phyloP scores from a whole-genome alignment of 2,113 vertebrate species.

The Rhinichthys klamathensis region DNA sequence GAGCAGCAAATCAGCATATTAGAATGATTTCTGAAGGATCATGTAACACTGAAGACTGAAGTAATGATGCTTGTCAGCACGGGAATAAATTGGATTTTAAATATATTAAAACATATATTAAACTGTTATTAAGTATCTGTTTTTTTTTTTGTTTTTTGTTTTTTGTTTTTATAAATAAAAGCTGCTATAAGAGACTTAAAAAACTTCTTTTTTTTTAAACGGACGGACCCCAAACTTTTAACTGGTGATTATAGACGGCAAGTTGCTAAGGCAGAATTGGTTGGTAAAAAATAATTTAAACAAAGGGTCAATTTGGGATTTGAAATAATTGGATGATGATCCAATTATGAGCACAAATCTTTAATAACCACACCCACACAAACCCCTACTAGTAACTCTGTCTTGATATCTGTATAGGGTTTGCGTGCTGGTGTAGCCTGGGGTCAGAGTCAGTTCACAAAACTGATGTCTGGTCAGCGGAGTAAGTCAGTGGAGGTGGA shows the following conservation, averaged over 20 bases:
- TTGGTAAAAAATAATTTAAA: too few species aligned
- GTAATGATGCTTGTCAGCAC: not conserved
- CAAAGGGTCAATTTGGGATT: not conserved
- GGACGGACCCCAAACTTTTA: too few species aligned
- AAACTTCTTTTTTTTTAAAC: not conserved
- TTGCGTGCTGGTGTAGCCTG: slow-evolving; percentile 74
- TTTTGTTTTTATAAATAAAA: not conserved
- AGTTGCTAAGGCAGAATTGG: not conserved
- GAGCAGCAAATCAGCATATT: not conserved
- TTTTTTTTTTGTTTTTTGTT: not conserved
- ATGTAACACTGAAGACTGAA: not conserved
- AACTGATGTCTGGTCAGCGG: slow-evolving; percentile 58
- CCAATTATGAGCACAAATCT: not conserved
- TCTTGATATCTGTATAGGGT: slow-evolving; percentile 67
- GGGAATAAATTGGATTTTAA: not conserved
- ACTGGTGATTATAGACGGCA: not conserved
- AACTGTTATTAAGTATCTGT: too few species aligned
- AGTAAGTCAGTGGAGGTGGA: slow-evolving; percentile 66
- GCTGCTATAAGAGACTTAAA: not conserved
- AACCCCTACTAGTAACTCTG: not conserved
- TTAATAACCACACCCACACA: not conserved
- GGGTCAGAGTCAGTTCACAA: slow-evolving; percentile 77
- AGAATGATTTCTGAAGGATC: not conserved
- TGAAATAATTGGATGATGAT: not conserved
- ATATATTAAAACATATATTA: too few species aligned